These are phyloP conservation scores for Drosophila sordidapex DNA, from an alignment of 2,888 invertebrate species.

Conservation along the genomic window DNA sequence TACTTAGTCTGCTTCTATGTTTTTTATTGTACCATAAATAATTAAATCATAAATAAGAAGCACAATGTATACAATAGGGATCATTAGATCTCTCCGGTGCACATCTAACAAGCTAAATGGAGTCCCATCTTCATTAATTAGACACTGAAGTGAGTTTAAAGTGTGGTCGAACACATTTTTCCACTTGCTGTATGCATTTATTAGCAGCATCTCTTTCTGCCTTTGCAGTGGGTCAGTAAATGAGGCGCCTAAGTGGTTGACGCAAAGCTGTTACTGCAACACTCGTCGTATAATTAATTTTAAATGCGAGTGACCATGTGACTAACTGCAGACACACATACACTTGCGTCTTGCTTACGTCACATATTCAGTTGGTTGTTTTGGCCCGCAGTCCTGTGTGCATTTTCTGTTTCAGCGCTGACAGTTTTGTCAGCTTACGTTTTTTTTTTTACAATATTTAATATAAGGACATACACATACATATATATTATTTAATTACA, in stretches of 20 bases:
- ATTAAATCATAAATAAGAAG: neutral
- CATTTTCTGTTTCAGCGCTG: conserved; percentile 23
- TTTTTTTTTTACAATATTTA: conserved; percentile 53
- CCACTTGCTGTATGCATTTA: conserved; percentile 13
- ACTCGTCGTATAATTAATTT: conserved; percentile 76
- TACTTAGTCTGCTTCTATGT: neutral
- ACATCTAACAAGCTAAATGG: conserved; percentile 42
- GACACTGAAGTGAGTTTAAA: conserved; percentile 42
- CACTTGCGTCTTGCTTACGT: conserved; percentile 11
- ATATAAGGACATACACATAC: conserved; percentile 26
- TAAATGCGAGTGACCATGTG: conserved; percentile 55
- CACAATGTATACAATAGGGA: neutral
- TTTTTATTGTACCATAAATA: neutral
- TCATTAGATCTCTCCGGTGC: conserved; percentile 1
- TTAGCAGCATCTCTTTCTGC: conserved; percentile 2
- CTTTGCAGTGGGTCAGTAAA: conserved; percentile 50
- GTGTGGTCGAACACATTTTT: conserved; percentile 26
- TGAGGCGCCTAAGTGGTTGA: conserved; percentile 65
- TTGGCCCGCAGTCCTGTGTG: conserved; percentile 1
- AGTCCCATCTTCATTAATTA: conserved; percentile 56
- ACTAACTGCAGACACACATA: conserved; percentile 12
- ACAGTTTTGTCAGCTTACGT: conserved; percentile 57
- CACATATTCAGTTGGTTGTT: conserved; percentile 34
- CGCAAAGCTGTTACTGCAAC: conserved; percentile 61
- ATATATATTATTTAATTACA: conserved; percentile 73